Evolutionary conservation across 1,140 invertebrate genomes (phyloP), one percentile per base, ranked within the genome.

Genomic region (Anoplophora glabripennis): DNA sequence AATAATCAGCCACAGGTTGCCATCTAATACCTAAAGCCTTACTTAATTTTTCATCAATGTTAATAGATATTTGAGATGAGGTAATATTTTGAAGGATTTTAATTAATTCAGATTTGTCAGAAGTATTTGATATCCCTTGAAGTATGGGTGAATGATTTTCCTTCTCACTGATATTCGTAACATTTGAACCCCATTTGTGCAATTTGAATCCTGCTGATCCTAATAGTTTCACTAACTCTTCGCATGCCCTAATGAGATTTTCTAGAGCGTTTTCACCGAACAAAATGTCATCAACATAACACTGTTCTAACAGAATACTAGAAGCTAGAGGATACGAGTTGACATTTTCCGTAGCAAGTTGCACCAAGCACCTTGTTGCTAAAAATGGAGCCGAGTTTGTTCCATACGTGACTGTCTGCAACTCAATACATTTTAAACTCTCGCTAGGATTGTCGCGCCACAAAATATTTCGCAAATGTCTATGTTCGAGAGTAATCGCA

Each of bases 251-350:
- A 7, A 47, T 18, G 10, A 63, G 45, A 21, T 53, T 15, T 7
- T 28, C 35, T 14, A 42, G 4, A 12, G 28, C 40, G 52, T 56
- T 17, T 33, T 14, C 33, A 1, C 52, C 53, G 14, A 3, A 10
- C 10, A 69, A 58, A 53, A 69, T 65, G 52, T 68, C 52, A 51
- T 63, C 21, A 59, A 59, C 12, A 49, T 61, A 35, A 49, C 44
- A n/a, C 35, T 55, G 21, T 28, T 28, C 21, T 4, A 56, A 17
- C 35, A 76, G 37, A 14, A 58, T 57, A 5, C 21, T 12, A 9
- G 69, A 58, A 4, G 73, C 74, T 0, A 38, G 10, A 7, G 59
- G 59, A 42, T 17, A 61, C n/a, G 40, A 36, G 18, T 17, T 34
- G 9, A 34, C 14, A 18, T 48, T 48, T n/a, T 28, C 21, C 3